These are phyloP conservation scores for Gopherus flavomarginatus DNA, from an alignment of 2,113 vertebrate genomes.

Conservation along the genomic window DNA sequence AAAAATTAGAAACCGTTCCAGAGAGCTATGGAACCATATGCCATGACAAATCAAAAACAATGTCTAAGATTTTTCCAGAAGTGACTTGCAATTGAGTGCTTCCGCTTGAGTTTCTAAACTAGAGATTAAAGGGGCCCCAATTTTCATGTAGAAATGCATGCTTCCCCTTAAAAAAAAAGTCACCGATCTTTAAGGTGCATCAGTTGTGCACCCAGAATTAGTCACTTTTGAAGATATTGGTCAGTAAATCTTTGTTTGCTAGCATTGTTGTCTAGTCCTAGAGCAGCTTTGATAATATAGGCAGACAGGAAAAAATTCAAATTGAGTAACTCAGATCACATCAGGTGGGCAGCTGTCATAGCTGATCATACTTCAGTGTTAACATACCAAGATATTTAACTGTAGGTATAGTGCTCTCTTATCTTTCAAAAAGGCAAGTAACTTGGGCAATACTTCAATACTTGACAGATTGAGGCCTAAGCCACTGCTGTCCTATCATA, in stretches of 20 bases:
- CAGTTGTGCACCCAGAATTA: neutral
- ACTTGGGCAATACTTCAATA: neutral
- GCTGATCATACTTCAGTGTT: neutral
- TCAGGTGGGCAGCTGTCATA: neutral
- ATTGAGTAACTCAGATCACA: neutral
- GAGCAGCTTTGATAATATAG: neutral
- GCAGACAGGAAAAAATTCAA: neutral
- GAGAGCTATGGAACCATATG: neutral
- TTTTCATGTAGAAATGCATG: neutral
- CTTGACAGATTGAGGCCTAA: neutral
- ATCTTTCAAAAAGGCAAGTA: neutral
- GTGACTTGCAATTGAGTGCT: neutral
- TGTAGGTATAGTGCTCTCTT: neutral
- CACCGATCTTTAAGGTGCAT: neutral
- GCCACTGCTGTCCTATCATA: neutral
- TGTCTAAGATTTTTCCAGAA: neutral
- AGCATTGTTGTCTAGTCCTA: neutral
- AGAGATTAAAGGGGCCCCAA: rapidly evolving
- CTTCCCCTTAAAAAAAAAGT: neutral
- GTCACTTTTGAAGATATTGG: neutral
- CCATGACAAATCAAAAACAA: neutral
- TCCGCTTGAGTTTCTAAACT: neutral
- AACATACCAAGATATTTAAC: neutral
- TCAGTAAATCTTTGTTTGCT: rapidly evolving
- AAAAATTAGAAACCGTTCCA: neutral